These are phyloP conservation scores for Pteropus rufus DNA, from an alignment of 2,797 vertebrate genomes.

Conservation along the genomic window DNA sequence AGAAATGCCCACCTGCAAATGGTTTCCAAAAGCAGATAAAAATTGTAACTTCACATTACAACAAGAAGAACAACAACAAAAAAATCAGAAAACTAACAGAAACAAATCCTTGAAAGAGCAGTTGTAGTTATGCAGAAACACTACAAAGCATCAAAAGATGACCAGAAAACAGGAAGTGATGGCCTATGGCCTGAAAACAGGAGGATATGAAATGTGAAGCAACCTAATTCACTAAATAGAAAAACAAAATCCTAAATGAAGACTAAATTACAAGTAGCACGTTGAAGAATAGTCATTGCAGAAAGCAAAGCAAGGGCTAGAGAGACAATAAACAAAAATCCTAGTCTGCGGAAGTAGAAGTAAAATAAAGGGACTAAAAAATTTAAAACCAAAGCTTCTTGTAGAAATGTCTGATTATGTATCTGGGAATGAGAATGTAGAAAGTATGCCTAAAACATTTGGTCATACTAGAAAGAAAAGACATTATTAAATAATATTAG, in stretches of 20 bases:
- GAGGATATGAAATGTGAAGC: background rate
- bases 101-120: background rate
- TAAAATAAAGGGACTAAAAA: background rate
- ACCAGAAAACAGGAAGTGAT: background rate
- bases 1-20: constrained; percentile 1
- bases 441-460: background rate
- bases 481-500: background rate
- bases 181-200: background rate
- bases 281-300: background rate
- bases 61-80: background rate
- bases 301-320: background rate
- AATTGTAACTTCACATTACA: background rate
- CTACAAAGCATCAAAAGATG: background rate
- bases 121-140: background rate
- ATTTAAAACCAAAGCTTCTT: background rate
- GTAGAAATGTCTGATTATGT: background rate
- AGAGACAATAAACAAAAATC: background rate
- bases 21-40: background rate
- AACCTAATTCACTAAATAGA: background rate
- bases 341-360: background rate
- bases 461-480: background rate
- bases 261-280: background rate
- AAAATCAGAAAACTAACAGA: background rate
- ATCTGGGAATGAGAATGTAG: background rate
- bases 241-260: background rate